phyloP scores from a whole-genome alignment of 2,888 invertebrate genomes.

The Laspeyria flexula region DNA sequence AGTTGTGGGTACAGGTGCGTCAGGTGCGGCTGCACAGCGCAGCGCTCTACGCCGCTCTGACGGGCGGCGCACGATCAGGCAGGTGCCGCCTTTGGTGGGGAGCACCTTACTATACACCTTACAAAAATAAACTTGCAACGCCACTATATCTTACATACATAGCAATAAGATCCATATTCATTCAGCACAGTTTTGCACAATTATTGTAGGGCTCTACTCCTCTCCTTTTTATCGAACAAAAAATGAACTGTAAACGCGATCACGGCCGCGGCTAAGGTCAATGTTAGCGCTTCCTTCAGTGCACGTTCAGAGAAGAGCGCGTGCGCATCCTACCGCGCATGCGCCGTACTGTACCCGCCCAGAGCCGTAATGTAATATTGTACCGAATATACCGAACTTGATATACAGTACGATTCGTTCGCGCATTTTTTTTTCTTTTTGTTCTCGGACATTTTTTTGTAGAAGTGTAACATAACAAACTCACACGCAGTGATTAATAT shows the following conservation, averaged over 20 bases:
- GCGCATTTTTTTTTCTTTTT: constrained; percentile 39
- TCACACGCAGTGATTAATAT: constrained; percentile 61
- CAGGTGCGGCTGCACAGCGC: constrained; percentile 71
- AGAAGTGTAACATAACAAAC: constrained; percentile 27
- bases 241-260: constrained; percentile 87
- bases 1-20: constrained; percentile 65
- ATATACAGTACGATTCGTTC: constrained; percentile 32
- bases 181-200: constrained; percentile 4
- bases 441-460: constrained; percentile 26
- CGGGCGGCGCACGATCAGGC: constrained; percentile 79
- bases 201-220: constrained; percentile 83
- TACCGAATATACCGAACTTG: constrained; percentile 46
- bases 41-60: constrained; percentile 72
- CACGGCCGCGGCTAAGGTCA: constrained; percentile 86
- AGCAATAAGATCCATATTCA: constrained; percentile 39
- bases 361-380: constrained; percentile 58
- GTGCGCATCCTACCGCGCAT: constrained; percentile 77
- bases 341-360: constrained; percentile 65
- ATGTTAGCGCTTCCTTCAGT: constrained; percentile 87
- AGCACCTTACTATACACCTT: constrained; percentile 82
- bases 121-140: constrained; percentile 62
- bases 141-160: constrained; percentile 20
- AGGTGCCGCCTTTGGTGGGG: constrained; percentile 85
- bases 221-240: constrained; percentile 87
- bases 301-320: constrained; percentile 82